Evolutionary conservation across 37 sponge, comb jelly and placozoan species (phyloP).

Genomic region (Agelas oroides): DNA sequence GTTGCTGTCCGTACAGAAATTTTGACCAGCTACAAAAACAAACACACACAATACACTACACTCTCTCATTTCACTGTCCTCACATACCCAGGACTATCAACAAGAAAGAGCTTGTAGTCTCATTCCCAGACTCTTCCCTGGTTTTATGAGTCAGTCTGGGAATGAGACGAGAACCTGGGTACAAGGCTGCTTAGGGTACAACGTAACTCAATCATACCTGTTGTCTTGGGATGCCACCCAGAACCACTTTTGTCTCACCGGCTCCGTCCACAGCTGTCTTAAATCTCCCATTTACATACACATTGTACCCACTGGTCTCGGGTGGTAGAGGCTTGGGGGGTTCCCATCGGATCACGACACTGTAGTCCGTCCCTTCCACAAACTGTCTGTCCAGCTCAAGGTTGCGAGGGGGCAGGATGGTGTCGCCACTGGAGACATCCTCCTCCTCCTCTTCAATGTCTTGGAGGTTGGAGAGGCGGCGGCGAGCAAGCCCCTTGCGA

Average conservation of each 20-base stretch:
- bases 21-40: slow-evolving; percentile 37
- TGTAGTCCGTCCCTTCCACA: slow-evolving; percentile 41
- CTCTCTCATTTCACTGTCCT: no score
- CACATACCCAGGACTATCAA: no score
- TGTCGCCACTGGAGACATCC: not conserved
- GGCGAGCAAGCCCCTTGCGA: not conserved
- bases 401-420: slow-evolving; percentile 33
- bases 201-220: slow-evolving; percentile 21
- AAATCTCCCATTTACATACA: slow-evolving; percentile 53
- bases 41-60: slow-evolving; percentile 3
- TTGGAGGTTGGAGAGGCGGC: slow-evolving; percentile 15
- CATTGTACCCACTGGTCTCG: slow-evolving; percentile 27
- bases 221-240: slow-evolving; percentile 46
- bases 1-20: slow-evolving; percentile 44
- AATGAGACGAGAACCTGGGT: not conserved
- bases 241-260: slow-evolving; percentile 4
- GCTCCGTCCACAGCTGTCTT: slow-evolving; percentile 15
- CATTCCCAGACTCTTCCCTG: no score
- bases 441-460: slow-evolving; percentile 44
- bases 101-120: no score
- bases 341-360: slow-evolving; percentile 50
- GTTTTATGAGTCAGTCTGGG: not conserved
- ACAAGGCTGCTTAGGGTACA: no score
- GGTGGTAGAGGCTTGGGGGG: slow-evolving; percentile 18
- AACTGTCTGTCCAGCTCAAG: slow-evolving; percentile 47